Evolutionary conservation across 2,888 invertebrate species (phyloP).

Genomic region (Amphiduros pacificus): DNA sequence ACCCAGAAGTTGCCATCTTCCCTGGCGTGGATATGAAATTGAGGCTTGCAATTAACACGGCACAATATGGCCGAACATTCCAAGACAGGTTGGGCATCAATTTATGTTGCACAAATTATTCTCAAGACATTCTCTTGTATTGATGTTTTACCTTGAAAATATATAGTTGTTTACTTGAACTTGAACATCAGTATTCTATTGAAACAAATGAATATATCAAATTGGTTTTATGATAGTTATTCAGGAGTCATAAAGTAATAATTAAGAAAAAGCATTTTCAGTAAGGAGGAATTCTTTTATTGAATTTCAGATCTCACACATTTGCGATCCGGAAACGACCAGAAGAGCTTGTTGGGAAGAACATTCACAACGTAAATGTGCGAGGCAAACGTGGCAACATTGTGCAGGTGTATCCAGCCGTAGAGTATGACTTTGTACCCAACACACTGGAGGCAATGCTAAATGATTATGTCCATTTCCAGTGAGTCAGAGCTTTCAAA

Average conservation of each 20-base stretch:
- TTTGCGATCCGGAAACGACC: constrained; percentile 50
- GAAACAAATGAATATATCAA: no score
- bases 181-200: no score
- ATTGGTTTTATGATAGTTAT: no score
- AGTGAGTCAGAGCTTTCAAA: constrained; percentile 49
- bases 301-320: constrained; percentile 43
- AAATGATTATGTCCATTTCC: constrained; percentile 52
- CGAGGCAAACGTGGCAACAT: constrained; percentile 60
- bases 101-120: no score
- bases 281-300: no score
- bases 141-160: no score
- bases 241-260: no score
- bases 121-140: no score
- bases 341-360: constrained; percentile 28
- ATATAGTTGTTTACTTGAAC: no score
- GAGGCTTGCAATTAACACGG: constrained; percentile 55
- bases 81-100: constrained; percentile 61
- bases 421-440: constrained; percentile 59
- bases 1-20: constrained; percentile 55
- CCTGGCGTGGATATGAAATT: constrained; percentile 42
- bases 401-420: constrained; percentile 58
- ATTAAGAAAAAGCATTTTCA: no score
- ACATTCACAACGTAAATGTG: constrained; percentile 57
- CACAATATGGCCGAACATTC: constrained; percentile 57
- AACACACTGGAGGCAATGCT: constrained; percentile 45